Percentiles rank a stretch among this genome's conserved stretches.
phyloP scores from a whole-genome alignment of 2,113 vertebrate species.

The Hassar affinis region DNA sequence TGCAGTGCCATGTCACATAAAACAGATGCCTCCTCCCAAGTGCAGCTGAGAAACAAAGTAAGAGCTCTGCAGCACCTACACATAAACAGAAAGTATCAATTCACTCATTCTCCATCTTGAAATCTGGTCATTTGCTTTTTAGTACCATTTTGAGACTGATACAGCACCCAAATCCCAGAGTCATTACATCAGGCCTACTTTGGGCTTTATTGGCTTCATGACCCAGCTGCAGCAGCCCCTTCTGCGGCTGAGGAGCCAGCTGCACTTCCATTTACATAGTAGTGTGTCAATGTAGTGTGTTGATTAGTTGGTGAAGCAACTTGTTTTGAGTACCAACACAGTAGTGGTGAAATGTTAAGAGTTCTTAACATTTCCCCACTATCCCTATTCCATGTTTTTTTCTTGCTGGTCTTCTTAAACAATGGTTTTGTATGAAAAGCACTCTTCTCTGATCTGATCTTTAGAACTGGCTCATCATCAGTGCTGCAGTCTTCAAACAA shows the following conservation, averaged over 20 bases:
- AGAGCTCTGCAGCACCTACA: constrained; percentile 39
- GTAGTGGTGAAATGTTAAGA: not conserved
- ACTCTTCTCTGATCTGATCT: not conserved
- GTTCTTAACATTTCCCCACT: too few species aligned
- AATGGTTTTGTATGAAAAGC: not conserved
- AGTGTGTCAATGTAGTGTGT: not conserved
- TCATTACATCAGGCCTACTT: constrained; percentile 33
- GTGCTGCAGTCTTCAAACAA: constrained; percentile 26
- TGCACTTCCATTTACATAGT: constrained; percentile 9
- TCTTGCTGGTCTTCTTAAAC: not conserved
- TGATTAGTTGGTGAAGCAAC: not conserved
- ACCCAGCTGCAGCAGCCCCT: constrained; percentile 15
- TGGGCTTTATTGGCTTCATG: constrained; percentile 29
- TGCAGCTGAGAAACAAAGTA: constrained; percentile 50
- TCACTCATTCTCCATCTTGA: constrained; percentile 61
- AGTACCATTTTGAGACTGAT: constrained; percentile 48
- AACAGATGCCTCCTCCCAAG: constrained; percentile 58
- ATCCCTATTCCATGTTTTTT: not conserved
- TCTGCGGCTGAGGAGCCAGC: constrained; percentile 11
- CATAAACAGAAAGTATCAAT: constrained; percentile 24
- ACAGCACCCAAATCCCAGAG: constrained; percentile 37
- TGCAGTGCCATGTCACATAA: constrained; percentile 59
- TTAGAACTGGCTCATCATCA: not conserved
- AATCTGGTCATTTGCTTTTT: constrained; percentile 64
- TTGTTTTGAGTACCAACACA: constrained; percentile 6